Conservation (phyloP, 1,140 invertebrate species). For the Tetranychus urticae region DNA sequence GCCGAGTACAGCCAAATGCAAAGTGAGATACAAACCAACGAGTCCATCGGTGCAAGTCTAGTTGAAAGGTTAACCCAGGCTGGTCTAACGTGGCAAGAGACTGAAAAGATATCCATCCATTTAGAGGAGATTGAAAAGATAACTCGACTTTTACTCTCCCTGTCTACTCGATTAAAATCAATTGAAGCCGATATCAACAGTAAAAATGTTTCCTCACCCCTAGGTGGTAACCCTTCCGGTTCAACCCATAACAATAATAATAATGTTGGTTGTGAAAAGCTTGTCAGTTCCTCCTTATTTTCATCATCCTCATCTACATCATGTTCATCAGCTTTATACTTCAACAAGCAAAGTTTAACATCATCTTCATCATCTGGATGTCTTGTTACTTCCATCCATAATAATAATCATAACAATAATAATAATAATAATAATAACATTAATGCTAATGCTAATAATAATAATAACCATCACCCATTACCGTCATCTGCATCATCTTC, state of each 20-base stretch:
- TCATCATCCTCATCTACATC: no score
- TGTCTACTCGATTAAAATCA: not conserved
- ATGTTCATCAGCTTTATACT: no score
- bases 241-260: not conserved
- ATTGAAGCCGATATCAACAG: not conserved
- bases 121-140: constrained; percentile 6
- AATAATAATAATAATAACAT: no score
- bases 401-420: not conserved
- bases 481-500: not conserved
- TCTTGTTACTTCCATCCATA: not conserved
- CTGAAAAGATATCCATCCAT: constrained; percentile 3
- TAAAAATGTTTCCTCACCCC: not conserved
- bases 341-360: no score
- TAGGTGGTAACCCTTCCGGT: no score
- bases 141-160: not conserved
- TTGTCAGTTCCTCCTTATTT: no score
- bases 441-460: no score
- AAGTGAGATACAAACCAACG: not conserved
- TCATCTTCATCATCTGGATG: not conserved
- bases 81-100: not conserved
- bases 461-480: not conserved
- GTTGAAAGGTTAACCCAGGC: not conserved
- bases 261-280: no score
- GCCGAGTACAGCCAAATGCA: not conserved
- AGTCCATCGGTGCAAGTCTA: not conserved